Evolutionary conservation across 1,140 invertebrate genomes (phyloP), one percentile per base, ranked within the genome.

Genomic region (Procambarus clarkii): DNA sequence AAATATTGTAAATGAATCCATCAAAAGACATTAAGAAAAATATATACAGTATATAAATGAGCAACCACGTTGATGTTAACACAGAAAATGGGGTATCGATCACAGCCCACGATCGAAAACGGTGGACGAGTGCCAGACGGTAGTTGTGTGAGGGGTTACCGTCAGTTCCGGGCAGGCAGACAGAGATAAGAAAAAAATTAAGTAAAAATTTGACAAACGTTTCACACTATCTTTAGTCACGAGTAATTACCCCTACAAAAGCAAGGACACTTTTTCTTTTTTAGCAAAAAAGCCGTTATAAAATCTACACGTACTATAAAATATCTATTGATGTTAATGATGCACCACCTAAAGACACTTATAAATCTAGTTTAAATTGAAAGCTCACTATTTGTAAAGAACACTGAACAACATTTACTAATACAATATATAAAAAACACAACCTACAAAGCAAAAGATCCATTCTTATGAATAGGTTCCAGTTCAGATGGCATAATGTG

Each of bases 131-230:
- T 34, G 85, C 50, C 60, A 74, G 86, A 88, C 78, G 78, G 79
- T 58, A 81, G 86, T 80, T 11, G 86, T 88, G 86, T 71, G 58
- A 58, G 64, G 24, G 86, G 86, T 88, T 88, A 88, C 86, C 86
- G 86, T 88, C 86, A 88, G 77, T 88, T 81, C 86, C 86, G 64
- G 86, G 86, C 86, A 88, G 44, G 86, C 86, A 88, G 79, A 88
- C 78, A 88, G 86, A 88, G 78, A 88, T 88, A 77, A 88, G 79
- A 88, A 81, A 88, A 88, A 88, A 69, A 74, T 88, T 88, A 64
- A 81, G 86, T 88, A 88, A 88, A 88, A 88, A 88, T 69, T 50
- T 71, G 58, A 80, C 46, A 81, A 88, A 54, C 77, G n/a, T 15
- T 77, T 78, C 45, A 44, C 46, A 11, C 54, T 64, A 64, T 71